A percentile compares a stretch with the other conserved stretches of the same genome.
Conservation (phyloP, 2,797 vertebrate species). For the Danio aesculapii region DNA sequence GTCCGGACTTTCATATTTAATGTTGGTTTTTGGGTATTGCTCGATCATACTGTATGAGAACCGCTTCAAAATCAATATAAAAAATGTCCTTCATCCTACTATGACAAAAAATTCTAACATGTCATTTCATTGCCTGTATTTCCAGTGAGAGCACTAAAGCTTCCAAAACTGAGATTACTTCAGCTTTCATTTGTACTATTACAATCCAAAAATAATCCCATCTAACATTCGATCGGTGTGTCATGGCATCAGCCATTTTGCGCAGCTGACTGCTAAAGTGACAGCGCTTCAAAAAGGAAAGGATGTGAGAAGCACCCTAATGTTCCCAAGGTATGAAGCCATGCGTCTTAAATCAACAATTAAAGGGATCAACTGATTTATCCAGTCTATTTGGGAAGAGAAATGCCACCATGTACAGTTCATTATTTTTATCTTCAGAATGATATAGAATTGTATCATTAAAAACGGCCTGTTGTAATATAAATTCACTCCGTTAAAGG, state of each 20-base stretch:
- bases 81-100: neutral
- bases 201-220: slow-evolving; percentile 13
- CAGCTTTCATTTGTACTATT: slow-evolving; percentile 5
- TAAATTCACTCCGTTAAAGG: too few relatives aligned
- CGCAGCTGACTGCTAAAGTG: slow-evolving; percentile 16
- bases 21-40: neutral
- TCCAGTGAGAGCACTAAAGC: neutral
- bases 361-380: slow-evolving; percentile 23
- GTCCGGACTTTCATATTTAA: neutral
- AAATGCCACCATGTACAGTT: slow-evolving; percentile 20
- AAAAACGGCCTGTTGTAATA: too few relatives aligned
- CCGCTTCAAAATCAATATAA: neutral
- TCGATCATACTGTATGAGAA: neutral
- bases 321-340: slow-evolving; percentile 22
- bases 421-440: neutral
- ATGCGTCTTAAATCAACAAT: slow-evolving; percentile 30
- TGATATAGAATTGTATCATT: too few relatives aligned
- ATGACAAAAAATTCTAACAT: neutral
- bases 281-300: slow-evolving; percentile 21
- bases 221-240: neutral
- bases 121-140: neutral
- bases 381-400: slow-evolving; percentile 26
- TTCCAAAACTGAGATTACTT: slow-evolving; percentile 16
- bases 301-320: slow-evolving; percentile 8
- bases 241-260: neutral